A percentile compares a stretch with the other conserved stretches of the same genome.
Evolutionary conservation across 2,797 vertebrate genomes (phyloP).

Genomic region (Hipposideros larvatus): DNA sequence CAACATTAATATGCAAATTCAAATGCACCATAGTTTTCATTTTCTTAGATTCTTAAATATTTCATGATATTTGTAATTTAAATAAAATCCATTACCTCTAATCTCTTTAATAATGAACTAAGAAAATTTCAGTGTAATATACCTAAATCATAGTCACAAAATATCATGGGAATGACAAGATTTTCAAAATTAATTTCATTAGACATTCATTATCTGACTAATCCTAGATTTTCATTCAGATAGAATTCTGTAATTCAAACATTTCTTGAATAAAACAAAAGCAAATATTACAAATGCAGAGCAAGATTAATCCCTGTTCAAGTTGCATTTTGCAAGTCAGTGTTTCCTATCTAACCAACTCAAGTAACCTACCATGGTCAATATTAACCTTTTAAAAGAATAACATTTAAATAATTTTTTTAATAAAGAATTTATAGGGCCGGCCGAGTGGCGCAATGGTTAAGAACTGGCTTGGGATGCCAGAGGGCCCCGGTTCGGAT

Average conservation of each 20-base stretch:
- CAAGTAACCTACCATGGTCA: neutral
- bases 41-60: conserved; percentile 3
- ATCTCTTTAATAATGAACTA: neutral
- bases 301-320: neutral
- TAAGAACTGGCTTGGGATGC: no score
- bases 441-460: no score
- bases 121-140: neutral
- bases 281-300: conserved; percentile 14
- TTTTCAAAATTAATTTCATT: conserved; percentile 47
- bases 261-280: conserved; percentile 1
- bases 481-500: no score
- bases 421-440: neutral
- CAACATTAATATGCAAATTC: conserved; percentile 12
- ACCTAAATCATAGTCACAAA: neutral
- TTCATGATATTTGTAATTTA: neutral
- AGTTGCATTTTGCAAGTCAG: neutral
- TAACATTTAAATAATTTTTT: neutral
- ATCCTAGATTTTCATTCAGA: neutral
- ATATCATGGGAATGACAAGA: neutral
- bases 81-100: neutral
- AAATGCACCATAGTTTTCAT: neutral
- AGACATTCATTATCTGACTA: neutral
- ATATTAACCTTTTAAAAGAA: neutral
- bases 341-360: neutral
- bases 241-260: conserved; percentile 17